Base-by-base conservation (phyloP, 2,113 vertebrate genomes). In the Delphinus delphis region DNA sequence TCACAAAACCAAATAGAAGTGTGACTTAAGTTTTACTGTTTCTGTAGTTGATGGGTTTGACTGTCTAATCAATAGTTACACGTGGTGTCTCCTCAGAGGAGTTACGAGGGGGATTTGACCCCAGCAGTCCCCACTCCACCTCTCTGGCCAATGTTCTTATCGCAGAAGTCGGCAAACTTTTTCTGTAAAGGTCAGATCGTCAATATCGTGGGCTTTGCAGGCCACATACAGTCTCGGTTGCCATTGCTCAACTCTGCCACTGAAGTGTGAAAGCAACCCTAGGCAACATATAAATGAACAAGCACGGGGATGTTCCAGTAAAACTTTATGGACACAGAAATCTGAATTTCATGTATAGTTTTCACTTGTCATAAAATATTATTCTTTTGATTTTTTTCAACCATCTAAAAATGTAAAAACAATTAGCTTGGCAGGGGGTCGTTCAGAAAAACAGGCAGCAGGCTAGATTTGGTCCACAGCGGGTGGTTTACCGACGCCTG, bases 401-500 rank as follows among this genome's bases (percentile, higher is more conserved):
- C 65, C 53, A 73, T 94, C 95, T 47, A 81, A 93, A 95, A 91
- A 79, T 88, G 23, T 86, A 26, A 87, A 71, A 74, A 38, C n/a
- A 50, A 25, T 94, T 92, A 44, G 58, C 38, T 76, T n/a, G 20
- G 6, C 21, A 55, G 76, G 33, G 47, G 50, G 31, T 58, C 26
- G n/a, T 83, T 96, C 4, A 88, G 41, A 26, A 96, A 80, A 74
- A 33, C 21, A 88, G 84, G 50, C 67, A 18, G 71, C 9, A 18
- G 71, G 47, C 82, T 83, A 62, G 21, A 80, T 89, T 33, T 95
- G 95, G 65, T 65, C 58, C 82, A 65, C 47, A 67, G 67, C 86
- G 65, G 81, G 79, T 77, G 55, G 63, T 68, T 53, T 88, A 53
- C 79, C 26, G 12, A 70, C 47, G 60, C 70, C 67, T 36, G n/a